Conservation (phyloP, 2,888 invertebrate genomes). For the Digitonthophagus gazella region DNA sequence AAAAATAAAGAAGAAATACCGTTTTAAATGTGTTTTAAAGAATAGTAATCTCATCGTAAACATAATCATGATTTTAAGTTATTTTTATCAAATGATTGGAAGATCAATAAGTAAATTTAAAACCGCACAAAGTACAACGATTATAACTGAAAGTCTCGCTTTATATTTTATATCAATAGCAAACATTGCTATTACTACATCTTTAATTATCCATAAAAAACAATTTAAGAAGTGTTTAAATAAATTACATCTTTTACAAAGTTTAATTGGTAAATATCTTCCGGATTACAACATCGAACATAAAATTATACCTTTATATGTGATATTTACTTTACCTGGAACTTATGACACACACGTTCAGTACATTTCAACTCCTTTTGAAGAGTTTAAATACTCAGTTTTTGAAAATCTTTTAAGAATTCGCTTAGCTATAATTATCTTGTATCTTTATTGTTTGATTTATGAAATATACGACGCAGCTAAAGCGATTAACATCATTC, state of each 20-base stretch:
- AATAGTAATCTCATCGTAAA: no score
- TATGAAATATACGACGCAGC: background rate
- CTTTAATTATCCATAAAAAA: background rate
- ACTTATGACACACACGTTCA: background rate
- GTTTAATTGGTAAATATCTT: background rate
- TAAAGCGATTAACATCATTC: constrained; percentile 1
- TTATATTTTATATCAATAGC: background rate
- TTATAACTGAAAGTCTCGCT: constrained; percentile 5
- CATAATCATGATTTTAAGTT: background rate
- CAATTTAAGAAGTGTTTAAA: background rate
- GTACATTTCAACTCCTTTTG: background rate
- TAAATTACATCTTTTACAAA: background rate
- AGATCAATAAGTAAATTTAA: background rate
- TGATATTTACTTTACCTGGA: background rate
- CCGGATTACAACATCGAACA: background rate
- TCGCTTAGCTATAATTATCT: background rate
- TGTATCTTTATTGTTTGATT: constrained; percentile 5
- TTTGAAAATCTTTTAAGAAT: background rate
- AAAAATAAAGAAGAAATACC: no score
- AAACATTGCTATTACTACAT: background rate
- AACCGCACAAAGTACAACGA: background rate
- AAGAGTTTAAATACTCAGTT: background rate
- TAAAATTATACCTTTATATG: background rate
- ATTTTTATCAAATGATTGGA: background rate
- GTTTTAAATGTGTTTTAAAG: no score